Evolutionary conservation across 2,888 invertebrate species (phyloP).

Genomic region (Slavum lentiscoides): DNA sequence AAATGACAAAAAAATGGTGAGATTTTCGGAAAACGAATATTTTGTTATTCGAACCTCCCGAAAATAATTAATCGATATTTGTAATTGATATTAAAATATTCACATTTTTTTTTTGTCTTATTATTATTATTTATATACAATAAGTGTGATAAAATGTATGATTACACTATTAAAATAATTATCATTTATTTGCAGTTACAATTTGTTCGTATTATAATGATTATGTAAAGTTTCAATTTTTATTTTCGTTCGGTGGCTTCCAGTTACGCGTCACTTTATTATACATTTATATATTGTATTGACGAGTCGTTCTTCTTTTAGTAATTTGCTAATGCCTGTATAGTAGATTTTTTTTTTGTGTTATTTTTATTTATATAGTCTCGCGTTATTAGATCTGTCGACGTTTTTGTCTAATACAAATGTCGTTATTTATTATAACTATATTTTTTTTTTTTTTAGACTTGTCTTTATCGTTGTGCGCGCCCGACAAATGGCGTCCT

Average conservation of each 20-base stretch:
- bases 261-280: no score
- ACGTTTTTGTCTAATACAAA: background rate
- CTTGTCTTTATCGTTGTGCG: constrained; percentile 14
- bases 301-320: constrained; percentile 9
- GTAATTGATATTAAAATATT: no score
- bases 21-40: no score
- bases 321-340: constrained; percentile 17
- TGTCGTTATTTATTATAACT: background rate
- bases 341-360: no score
- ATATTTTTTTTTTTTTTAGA: constrained; percentile 7
- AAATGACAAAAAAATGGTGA: no score
- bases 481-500: constrained; percentile 39
- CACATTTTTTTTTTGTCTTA: background rate
- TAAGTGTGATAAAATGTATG: background rate
- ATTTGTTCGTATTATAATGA: no score
- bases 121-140: background rate
- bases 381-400: background rate
- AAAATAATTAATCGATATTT: no score
- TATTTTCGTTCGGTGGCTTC: no score
- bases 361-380: background rate
- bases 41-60: no score
- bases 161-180: background rate
- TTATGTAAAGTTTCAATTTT: background rate
- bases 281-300: background rate
- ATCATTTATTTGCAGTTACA: no score